Conservation (phyloP, 2,113 vertebrate species). For the Jaculus jaculus region DNA sequence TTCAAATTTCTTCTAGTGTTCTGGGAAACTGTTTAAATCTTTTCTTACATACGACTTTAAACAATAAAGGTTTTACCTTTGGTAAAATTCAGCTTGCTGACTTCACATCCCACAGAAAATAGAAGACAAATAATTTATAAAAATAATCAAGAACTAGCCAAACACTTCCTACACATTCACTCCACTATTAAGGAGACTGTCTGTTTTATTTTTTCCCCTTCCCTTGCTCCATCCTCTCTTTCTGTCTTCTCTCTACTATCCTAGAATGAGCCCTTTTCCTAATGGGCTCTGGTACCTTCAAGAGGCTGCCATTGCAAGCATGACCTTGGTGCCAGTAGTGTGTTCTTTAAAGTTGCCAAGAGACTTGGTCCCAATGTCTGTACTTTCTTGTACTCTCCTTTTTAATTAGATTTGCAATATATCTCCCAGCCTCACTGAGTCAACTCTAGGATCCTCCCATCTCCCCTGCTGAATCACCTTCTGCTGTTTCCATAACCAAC, state of each 20-base stretch:
- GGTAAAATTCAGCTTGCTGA: no score
- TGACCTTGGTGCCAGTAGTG: background rate
- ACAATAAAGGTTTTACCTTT: no score
- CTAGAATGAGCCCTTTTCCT: background rate
- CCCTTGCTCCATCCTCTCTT: background rate
- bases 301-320: background rate
- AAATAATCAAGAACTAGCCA: no score
- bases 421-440: background rate
- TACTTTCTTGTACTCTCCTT: background rate
- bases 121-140: no score
- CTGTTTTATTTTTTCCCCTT: no score
- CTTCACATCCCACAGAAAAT: no score
- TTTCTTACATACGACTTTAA: no score
- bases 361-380: background rate
- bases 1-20: no score
- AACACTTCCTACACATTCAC: no score
- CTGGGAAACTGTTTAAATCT: no score
- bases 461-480: conserved; percentile 28
- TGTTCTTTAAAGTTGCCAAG: background rate
- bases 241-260: background rate
- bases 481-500: conserved; percentile 26
- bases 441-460: background rate
- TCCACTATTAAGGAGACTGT: no score
- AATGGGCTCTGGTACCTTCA: background rate
- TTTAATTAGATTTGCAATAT: background rate